Percentiles rank a stretch among this genome's conserved stretches.
Conservation (phyloP, 2,113 vertebrate species). For the Cranoglanis bouderius region DNA sequence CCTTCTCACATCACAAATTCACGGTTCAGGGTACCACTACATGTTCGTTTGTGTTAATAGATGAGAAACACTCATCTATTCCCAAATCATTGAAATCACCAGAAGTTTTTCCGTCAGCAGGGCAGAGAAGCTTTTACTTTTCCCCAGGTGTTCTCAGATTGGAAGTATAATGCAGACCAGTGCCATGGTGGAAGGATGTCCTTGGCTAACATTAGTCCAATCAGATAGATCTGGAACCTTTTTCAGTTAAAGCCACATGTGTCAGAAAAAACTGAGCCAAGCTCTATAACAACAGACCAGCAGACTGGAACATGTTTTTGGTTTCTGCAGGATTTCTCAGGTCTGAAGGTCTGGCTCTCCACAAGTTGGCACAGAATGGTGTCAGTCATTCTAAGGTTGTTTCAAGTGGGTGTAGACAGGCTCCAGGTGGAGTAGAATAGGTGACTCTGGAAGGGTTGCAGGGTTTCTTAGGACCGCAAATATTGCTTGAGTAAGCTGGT, state of each 20-base stretch:
- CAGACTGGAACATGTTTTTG: constrained; percentile 54
- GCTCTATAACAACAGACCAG: constrained; percentile 66
- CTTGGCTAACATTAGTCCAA: constrained; percentile 8
- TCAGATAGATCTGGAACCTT: constrained; percentile 58
- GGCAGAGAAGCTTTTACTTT: background rate
- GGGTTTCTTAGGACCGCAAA: background rate
- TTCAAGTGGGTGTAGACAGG: background rate
- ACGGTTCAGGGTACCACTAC: no score
- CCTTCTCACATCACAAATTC: background rate
- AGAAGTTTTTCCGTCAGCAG: background rate
- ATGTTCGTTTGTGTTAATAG: background rate
- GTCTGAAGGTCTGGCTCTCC: background rate
- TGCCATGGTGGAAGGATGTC: background rate
- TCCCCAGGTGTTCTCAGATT: constrained; percentile 15
- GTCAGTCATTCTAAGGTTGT: background rate
- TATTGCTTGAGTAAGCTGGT: background rate
- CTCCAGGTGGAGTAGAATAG: background rate
- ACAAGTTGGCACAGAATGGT: background rate
- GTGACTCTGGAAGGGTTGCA: background rate
- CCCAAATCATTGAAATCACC: background rate
- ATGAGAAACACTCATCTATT: constrained; percentile 6
- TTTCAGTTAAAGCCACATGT: constrained; percentile 66
- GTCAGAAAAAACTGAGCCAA: constrained; percentile 65
- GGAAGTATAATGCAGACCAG: constrained; percentile 14
- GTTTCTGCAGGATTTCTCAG: constrained; percentile 9